These are phyloP conservation scores for Phodopus roborovskii DNA, from an alignment of 2,113 vertebrate species.

Conservation along the genomic window DNA sequence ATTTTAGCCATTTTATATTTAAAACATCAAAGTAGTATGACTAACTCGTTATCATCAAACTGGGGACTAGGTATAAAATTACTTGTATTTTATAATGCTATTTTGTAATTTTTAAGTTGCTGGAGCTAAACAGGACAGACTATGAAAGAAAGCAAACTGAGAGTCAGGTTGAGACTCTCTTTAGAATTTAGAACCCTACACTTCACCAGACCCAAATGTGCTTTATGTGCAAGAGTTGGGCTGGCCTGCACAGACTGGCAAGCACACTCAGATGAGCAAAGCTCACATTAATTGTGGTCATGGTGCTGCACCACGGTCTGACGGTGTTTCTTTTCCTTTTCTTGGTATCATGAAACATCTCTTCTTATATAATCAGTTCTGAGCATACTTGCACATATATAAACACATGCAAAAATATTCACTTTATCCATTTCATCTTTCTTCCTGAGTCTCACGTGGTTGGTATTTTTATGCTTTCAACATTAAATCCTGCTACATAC, in stretches of 20 bases:
- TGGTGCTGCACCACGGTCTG: neutral
- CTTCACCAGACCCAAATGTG: neutral
- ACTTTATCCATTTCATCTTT: neutral
- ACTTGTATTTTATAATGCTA: neutral
- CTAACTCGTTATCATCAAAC: neutral
- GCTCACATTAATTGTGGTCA: neutral
- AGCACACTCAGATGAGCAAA: neutral
- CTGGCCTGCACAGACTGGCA: neutral
- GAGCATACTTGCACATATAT: neutral
- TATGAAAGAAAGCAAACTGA: neutral
- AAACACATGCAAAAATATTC: neutral
- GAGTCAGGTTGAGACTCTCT: neutral
- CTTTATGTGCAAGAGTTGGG: neutral
- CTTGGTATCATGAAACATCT: neutral
- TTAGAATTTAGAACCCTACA: neutral
- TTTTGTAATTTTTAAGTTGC: neutral
- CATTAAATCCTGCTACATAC: neutral
- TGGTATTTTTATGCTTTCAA: slow-evolving; percentile 21
- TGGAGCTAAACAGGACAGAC: neutral
- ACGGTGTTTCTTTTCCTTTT: neutral
- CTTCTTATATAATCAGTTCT: neutral
- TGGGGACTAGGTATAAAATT: neutral
- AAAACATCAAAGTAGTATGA: neutral
- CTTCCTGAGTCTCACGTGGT: neutral
- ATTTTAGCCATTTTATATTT: neutral